These are phyloP conservation scores for Sylvia atricapilla DNA, from an alignment of 2,113 vertebrate genomes.

Conservation along the genomic window DNA sequence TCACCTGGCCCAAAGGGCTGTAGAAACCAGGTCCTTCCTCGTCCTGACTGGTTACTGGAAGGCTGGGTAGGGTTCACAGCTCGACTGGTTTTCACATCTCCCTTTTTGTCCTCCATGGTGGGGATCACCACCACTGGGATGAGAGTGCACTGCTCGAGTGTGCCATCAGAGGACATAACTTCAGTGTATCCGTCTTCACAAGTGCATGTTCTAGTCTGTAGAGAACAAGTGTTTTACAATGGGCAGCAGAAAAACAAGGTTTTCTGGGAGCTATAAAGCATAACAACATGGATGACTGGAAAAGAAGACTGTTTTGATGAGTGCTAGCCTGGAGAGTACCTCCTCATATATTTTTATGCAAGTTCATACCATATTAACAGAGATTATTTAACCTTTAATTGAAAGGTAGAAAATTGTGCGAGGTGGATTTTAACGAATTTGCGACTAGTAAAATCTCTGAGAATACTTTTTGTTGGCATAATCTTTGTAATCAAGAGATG, in stretches of 20 bases:
- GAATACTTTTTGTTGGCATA: not conserved
- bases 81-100: slow-evolving; percentile 94
- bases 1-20: slow-evolving; percentile 96
- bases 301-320: not conserved
- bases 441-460: not conserved
- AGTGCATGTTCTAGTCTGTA: slow-evolving; percentile 82
- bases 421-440: not conserved
- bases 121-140: slow-evolving; percentile 92
- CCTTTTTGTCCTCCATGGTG: slow-evolving; percentile 85
- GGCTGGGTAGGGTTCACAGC: slow-evolving; percentile 89
- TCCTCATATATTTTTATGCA: not conserved
- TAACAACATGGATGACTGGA: not conserved
- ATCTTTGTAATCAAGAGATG: not conserved
- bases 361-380: not conserved
- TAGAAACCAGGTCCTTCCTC: slow-evolving; percentile 94
- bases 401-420: not conserved
- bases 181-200: slow-evolving; percentile 97
- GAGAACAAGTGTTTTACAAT: slow-evolving; percentile 54
- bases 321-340: not conserved
- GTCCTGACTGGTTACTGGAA: slow-evolving; percentile 80
- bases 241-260: not conserved
- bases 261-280: not conserved
- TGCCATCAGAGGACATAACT: slow-evolving; percentile 84
- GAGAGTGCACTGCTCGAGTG: slow-evolving; percentile 88
- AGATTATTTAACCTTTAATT: not conserved